These are phyloP conservation scores for Platichthys flesus DNA, from an alignment of 2,113 vertebrate genomes.

Conservation along the genomic window DNA sequence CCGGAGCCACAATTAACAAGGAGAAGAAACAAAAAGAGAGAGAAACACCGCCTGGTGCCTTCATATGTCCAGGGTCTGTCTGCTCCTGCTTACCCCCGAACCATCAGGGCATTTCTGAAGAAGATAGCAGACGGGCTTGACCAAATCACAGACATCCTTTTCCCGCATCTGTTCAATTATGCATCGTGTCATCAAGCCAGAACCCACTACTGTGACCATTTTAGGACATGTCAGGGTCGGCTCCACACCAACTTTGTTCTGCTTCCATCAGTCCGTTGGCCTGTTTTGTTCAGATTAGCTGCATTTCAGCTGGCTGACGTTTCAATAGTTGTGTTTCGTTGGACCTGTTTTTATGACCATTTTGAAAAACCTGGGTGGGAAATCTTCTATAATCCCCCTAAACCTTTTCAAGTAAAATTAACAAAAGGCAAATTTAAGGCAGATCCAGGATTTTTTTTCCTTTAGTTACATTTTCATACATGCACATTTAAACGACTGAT, in stretches of 20 bases:
- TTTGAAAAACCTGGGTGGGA: neutral
- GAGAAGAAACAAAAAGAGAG: neutral
- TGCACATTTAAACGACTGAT: no score
- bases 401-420: no score
- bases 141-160: slow-evolving; percentile 55
- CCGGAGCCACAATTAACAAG: slow-evolving; percentile 15
- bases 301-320: no score
- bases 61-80: neutral
- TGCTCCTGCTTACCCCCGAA: slow-evolving; percentile 2
- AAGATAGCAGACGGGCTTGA: slow-evolving; percentile 28
- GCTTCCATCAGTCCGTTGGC: no score
- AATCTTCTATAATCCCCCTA: neutral
- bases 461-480: no score
- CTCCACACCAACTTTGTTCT: slow-evolving; percentile 4
- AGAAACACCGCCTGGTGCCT: neutral
- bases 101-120: slow-evolving; percentile 11
- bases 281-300: no score
- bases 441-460: no score
- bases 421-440: no score
- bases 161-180: slow-evolving; percentile 43
- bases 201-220: slow-evolving; percentile 19
- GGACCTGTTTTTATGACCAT: no score
- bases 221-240: slow-evolving; percentile 28
- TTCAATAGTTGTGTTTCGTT: no score
- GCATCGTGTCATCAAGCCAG: slow-evolving; percentile 13